Percentiles rank a stretch among this genome's conserved stretches.
Conservation (phyloP, 2,113 vertebrate species). For the Hyla sarda region DNA sequence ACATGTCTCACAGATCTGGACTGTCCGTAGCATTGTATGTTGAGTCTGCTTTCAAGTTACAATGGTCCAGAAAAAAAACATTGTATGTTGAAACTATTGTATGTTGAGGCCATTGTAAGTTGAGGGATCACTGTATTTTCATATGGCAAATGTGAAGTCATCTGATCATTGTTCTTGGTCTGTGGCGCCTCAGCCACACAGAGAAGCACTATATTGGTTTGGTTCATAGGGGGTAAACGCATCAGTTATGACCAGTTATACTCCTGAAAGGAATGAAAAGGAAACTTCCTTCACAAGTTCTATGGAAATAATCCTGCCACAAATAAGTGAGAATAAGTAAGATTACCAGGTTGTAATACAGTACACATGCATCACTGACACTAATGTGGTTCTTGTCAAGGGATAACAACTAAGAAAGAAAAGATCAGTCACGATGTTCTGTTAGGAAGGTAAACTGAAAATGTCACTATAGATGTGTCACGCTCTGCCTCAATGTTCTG, state of each 20-base stretch:
- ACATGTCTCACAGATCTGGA: too few relatives aligned
- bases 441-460: not conserved
- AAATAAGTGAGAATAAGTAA: not conserved
- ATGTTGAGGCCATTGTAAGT: too few relatives aligned
- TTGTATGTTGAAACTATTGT: too few relatives aligned
- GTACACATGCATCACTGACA: not conserved
- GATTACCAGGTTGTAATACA: not conserved
- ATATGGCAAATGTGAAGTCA: not conserved
- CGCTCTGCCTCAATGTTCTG: not conserved
- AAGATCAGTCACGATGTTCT: not conserved
- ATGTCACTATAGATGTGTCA: not conserved
- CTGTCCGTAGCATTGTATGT: too few relatives aligned
- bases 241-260: not conserved
- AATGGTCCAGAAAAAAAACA: too few relatives aligned
- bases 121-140: not conserved
- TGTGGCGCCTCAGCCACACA: not conserved
- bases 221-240: not conserved
- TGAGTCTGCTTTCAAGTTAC: too few relatives aligned
- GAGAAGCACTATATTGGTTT: not conserved
- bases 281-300: not conserved
- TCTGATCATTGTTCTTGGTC: not conserved
- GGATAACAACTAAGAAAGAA: not conserved
- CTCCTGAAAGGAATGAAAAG: not conserved
- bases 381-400: not conserved
- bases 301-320: too few relatives aligned